phyloP scores from a whole-genome alignment of 2,113 vertebrate species.

The Probosciger aterrimus region DNA sequence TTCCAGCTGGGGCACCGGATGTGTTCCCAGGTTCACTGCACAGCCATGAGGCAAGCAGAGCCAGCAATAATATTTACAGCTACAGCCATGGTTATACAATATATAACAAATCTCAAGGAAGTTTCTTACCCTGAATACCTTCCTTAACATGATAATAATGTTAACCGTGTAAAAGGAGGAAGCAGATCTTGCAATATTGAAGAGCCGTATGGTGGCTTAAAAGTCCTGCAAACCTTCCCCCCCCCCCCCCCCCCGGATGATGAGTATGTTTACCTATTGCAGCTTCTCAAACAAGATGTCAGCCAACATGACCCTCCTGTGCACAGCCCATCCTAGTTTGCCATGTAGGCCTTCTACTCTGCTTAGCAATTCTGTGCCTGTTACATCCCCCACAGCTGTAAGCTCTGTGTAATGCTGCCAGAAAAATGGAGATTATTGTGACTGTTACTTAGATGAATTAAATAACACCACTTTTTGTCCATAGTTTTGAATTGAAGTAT shows the following conservation, averaged over 20 bases:
- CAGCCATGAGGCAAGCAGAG: background rate
- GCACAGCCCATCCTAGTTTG: background rate
- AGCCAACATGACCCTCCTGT: background rate
- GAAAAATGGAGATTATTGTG: background rate
- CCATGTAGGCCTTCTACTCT: background rate
- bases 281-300: background rate
- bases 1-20: background rate
- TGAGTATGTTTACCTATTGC: background rate
- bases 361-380: background rate
- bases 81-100: background rate
- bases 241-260: no score
- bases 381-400: background rate
- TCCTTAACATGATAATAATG: background rate
- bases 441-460: background rate
- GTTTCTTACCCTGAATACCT: background rate
- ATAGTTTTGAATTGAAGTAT: background rate
- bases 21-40: background rate
- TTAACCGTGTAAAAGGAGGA: background rate
- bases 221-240: background rate
- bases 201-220: background rate
- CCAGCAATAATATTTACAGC: background rate
- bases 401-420: background rate
- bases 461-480: background rate
- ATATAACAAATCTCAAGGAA: background rate
- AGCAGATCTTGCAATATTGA: background rate